Conservation (phyloP, 2,797 vertebrate genomes). For the Aratinga solstitialis region DNA sequence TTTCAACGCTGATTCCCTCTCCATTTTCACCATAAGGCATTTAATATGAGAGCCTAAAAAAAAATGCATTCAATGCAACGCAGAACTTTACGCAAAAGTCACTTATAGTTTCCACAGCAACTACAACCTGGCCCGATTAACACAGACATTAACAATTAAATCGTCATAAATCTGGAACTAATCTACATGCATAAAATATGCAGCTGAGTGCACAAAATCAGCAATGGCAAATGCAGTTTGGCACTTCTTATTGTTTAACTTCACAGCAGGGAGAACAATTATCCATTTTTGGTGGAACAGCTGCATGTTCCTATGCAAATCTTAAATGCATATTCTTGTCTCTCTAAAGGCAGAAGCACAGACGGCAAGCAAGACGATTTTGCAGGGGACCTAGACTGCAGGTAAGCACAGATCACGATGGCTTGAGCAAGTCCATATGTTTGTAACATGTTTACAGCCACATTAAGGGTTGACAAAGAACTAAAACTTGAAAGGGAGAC, state of each 20-base stretch:
- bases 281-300: conserved; percentile 68
- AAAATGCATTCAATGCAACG: background rate
- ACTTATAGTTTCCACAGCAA: conserved; percentile 49
- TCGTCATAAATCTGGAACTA: conserved; percentile 62
- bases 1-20: background rate
- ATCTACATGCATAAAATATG: conserved; percentile 67
- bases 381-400: background rate
- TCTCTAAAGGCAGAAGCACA: background rate
- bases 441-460: background rate
- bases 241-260: conserved; percentile 69
- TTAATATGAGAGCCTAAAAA: background rate
- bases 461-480: background rate
- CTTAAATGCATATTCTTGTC: conserved; percentile 49
- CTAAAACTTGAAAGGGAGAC: background rate
- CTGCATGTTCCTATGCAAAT: conserved; percentile 71
- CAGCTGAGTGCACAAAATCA: conserved; percentile 68
- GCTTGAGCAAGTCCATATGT: rapidly evolving
- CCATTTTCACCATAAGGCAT: background rate
- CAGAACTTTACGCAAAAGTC: conserved; percentile 11
- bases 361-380: background rate
- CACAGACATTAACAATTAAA: conserved; percentile 6
- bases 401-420: background rate
- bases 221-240: conserved; percentile 64
- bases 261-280: conserved; percentile 58
- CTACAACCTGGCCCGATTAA: conserved; percentile 45